Conservation (phyloP, 2,888 invertebrate genomes). For the Bhutanitis thaidina region DNA sequence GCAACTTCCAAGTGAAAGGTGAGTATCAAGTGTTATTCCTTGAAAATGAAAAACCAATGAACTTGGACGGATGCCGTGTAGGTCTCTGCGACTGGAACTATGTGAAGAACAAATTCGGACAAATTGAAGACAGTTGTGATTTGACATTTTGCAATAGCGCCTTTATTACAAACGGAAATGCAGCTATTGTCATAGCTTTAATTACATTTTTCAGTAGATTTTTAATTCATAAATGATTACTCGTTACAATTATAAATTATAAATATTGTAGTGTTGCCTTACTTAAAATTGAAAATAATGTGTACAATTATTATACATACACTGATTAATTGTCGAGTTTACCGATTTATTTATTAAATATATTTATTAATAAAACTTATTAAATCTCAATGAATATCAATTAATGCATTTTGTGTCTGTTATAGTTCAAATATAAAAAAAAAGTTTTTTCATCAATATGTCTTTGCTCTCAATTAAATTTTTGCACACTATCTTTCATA, state of each 20-base stretch:
- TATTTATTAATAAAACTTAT: no score
- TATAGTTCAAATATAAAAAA: no score
- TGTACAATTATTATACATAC: no score
- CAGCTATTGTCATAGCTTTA: slow-evolving; percentile 23
- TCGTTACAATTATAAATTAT: background rate
- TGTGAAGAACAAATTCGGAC: slow-evolving; percentile 80
- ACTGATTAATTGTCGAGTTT: no score
- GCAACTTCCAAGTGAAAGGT: slow-evolving; percentile 62
- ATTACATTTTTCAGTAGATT: slow-evolving; percentile 16
- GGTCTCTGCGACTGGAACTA: slow-evolving; percentile 89
- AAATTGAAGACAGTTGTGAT: slow-evolving; percentile 77
- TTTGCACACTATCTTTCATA: no score
- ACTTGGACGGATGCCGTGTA: slow-evolving; percentile 84
- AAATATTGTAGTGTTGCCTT: no score
- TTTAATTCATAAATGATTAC: background rate
- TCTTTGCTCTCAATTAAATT: no score
- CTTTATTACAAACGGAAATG: slow-evolving; percentile 24
- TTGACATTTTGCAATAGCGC: slow-evolving; percentile 76
- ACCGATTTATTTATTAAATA: no score
- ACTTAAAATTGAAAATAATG: no score
- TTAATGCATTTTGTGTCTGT: no score
- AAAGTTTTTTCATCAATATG: no score
- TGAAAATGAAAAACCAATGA: slow-evolving; percentile 85
- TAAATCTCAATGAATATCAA: no score
- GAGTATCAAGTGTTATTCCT: slow-evolving; percentile 81